Conservation (phyloP, 2,113 vertebrate genomes). For the Ciconia stormi region DNA sequence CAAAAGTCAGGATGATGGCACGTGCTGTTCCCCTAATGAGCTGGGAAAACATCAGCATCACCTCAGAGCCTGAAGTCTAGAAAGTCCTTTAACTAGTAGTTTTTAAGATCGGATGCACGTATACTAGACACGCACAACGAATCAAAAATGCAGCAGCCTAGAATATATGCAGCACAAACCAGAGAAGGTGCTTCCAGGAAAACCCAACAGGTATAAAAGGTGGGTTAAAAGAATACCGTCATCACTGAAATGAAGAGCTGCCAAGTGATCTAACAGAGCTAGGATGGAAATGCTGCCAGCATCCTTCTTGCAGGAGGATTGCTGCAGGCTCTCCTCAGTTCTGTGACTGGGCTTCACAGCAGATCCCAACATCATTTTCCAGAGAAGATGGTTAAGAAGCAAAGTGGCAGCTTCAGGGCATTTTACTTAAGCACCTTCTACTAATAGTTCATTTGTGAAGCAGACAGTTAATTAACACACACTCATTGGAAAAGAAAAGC, state of each 20-base stretch:
- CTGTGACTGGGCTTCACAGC: background rate
- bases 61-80: background rate
- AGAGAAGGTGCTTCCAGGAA: slow-evolving; percentile 6
- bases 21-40: background rate
- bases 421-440: slow-evolving; percentile 14
- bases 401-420: slow-evolving; percentile 16
- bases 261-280: background rate
- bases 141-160: background rate
- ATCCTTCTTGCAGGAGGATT: background rate
- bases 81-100: background rate
- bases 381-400: background rate
- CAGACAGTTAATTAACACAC: slow-evolving; percentile 46
- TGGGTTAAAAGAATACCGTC: background rate
- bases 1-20: background rate
- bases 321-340: background rate
- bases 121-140: background rate
- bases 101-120: background rate
- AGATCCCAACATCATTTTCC: background rate
- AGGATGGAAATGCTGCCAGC: background rate
- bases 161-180: background rate
- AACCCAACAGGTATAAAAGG: slow-evolving; percentile 1
- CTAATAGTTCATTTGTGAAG: slow-evolving; percentile 20
- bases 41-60: background rate
- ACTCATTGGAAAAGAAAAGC: background rate
- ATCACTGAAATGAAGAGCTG: background rate